Conservation (phyloP, 2,797 vertebrate species). For the Mus caroli region DNA sequence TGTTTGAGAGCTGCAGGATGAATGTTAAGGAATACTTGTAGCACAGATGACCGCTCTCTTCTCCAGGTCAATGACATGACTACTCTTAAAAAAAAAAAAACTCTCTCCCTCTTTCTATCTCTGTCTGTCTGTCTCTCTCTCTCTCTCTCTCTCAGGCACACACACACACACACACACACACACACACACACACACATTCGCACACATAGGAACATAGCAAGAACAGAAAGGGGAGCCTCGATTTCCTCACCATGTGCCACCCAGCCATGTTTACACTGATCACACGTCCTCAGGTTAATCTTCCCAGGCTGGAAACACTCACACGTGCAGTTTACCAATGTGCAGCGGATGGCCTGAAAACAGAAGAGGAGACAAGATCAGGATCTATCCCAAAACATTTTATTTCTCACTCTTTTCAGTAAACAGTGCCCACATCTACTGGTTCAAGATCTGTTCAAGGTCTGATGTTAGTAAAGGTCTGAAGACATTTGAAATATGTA, state of each 20-base stretch:
- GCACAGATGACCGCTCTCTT: slow-evolving; percentile 52
- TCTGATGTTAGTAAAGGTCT: neutral
- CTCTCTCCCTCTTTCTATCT: no score
- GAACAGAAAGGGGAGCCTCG: slow-evolving; percentile 17
- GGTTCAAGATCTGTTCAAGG: no score
- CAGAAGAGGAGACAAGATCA: slow-evolving; percentile 77
- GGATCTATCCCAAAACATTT: slow-evolving; percentile 16
- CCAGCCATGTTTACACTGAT: slow-evolving; percentile 99
- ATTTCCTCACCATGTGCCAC: slow-evolving; percentile 97
- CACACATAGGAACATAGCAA: neutral
- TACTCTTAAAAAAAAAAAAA: neutral
- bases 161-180: neutral
- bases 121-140: no score
- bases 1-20: slow-evolving; percentile 52
- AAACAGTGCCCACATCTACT: neutral
- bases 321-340: slow-evolving; percentile 99
- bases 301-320: slow-evolving; percentile 99
- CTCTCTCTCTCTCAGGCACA: neutral
- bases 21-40: slow-evolving; percentile 49
- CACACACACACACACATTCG: neutral
- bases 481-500: slow-evolving; percentile 46
- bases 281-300: slow-evolving; percentile 99
- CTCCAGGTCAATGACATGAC: slow-evolving; percentile 46
- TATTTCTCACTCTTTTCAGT: slow-evolving; percentile 21
- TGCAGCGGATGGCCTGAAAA: slow-evolving; percentile 98